Conservation (phyloP, 2,113 vertebrate genomes). For the Dinomys branickii region DNA sequence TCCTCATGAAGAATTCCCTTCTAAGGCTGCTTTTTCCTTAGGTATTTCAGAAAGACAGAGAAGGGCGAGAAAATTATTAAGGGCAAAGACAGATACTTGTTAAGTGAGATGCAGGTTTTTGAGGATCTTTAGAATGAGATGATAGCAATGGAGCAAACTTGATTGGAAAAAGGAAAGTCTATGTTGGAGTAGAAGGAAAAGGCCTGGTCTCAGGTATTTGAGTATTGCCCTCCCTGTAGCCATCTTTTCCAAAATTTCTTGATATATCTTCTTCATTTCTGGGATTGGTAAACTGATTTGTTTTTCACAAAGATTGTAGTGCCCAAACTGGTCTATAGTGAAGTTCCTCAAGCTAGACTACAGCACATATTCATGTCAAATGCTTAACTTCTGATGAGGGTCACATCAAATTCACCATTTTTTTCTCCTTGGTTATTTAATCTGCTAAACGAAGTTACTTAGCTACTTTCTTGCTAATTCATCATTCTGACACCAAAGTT, state of each 20-base stretch:
- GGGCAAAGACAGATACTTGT: not conserved
- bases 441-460: not conserved
- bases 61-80: not conserved
- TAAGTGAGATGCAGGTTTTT: not conserved
- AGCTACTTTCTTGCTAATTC: not conserved
- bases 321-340: not conserved
- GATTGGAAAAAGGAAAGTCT: not conserved
- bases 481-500: not conserved
- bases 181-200: not conserved
- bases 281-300: not conserved
- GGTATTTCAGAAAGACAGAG: not conserved
- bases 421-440: not conserved
- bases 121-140: not conserved
- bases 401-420: not conserved
- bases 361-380: not conserved
- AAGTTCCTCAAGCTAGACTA: not conserved
- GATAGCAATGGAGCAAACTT: not conserved
- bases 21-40: not conserved
- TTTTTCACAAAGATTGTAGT: not conserved
- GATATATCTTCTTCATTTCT: not conserved
- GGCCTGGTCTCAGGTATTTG: not conserved
- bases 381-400: not conserved
- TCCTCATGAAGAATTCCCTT: not conserved
- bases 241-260: not conserved
- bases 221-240: not conserved